Evolutionary conservation across 2,113 vertebrate species (phyloP).

Genomic region (Festucalex cinctus): DNA sequence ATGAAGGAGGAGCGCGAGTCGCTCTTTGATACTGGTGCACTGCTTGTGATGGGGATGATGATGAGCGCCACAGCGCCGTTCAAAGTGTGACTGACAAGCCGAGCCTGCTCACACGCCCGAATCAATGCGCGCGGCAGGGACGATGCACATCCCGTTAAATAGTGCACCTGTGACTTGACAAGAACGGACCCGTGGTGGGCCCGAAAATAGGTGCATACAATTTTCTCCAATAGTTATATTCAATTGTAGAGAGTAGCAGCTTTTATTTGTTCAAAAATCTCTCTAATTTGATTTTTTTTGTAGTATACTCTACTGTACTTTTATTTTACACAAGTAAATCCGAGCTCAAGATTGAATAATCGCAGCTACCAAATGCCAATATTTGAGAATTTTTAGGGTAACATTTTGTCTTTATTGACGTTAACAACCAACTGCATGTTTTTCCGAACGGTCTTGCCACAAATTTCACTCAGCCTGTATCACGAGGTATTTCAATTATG

Average conservation of each 20-base stretch:
- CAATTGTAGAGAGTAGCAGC: background rate
- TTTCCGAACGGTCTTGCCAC: too few species aligned
- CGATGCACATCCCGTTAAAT: conserved; percentile 47
- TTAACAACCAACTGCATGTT: too few species aligned
- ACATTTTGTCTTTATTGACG: too few species aligned
- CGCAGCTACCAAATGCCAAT: too few species aligned
- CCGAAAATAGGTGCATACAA: background rate
- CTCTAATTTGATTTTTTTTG: background rate
- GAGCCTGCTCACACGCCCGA: conserved; percentile 77
- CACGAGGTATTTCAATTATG: too few species aligned
- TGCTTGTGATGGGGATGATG: background rate
- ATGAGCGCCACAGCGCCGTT: conserved; percentile 78
- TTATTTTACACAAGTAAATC: background rate
- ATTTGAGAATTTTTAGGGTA: too few species aligned
- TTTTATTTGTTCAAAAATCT: background rate
- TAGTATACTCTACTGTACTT: background rate
- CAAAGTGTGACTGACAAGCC: conserved; percentile 86
- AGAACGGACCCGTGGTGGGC: conserved; percentile 10
- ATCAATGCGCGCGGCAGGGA: conserved; percentile 78
- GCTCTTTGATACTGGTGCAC: too few species aligned
- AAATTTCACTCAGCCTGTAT: too few species aligned
- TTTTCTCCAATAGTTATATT: background rate
- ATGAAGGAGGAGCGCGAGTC: background rate
- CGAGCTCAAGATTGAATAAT: too few species aligned
- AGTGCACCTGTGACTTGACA: conserved; percentile 44